Evolutionary conservation across 1,140 invertebrate species (phyloP).

Genomic region (Drosophila orosa): DNA sequence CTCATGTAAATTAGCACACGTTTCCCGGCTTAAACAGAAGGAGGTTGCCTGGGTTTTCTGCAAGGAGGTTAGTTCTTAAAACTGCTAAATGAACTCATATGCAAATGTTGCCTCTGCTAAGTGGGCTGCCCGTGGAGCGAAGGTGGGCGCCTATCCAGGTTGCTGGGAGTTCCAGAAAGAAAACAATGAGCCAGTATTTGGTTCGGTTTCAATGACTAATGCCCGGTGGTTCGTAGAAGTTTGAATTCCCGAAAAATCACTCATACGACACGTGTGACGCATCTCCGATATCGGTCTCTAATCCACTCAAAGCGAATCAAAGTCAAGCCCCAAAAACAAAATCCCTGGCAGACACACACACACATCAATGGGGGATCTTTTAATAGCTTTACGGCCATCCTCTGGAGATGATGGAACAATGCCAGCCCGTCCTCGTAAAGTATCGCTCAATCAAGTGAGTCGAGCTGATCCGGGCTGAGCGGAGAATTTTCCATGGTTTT

Average conservation of each 20-base stretch:
- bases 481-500: constrained; percentile 27
- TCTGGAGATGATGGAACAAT: constrained; percentile 33
- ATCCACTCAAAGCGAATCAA: constrained; percentile 62
- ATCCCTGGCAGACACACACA: constrained; percentile 45
- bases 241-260: constrained; percentile 51
- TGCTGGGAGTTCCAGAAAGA: neutral
- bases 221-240: constrained; percentile 24
- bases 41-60: constrained; percentile 25
- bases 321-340: constrained; percentile 33
- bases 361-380: constrained; percentile 50
- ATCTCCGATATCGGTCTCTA: constrained; percentile 23
- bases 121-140: constrained; percentile 65
- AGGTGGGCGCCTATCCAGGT: constrained; percentile 32
- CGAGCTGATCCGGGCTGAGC: constrained; percentile 21
- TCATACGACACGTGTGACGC: constrained; percentile 59
- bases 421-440: constrained; percentile 62
- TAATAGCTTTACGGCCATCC: constrained; percentile 44
- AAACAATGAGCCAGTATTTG: constrained; percentile 1
- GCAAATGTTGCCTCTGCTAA: constrained; percentile 68
- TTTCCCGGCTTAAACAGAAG: constrained; percentile 69
- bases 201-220: constrained; percentile 32
- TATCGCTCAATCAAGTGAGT: constrained; percentile 70
- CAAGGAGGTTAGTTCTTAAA: constrained; percentile 71
- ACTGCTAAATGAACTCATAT: constrained; percentile 81
- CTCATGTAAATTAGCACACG: constrained; percentile 82